A percentile compares a stretch with the other conserved stretches of the same genome.
Conservation (phyloP, 2,113 vertebrate species). For the Colistium nudipinnis region DNA sequence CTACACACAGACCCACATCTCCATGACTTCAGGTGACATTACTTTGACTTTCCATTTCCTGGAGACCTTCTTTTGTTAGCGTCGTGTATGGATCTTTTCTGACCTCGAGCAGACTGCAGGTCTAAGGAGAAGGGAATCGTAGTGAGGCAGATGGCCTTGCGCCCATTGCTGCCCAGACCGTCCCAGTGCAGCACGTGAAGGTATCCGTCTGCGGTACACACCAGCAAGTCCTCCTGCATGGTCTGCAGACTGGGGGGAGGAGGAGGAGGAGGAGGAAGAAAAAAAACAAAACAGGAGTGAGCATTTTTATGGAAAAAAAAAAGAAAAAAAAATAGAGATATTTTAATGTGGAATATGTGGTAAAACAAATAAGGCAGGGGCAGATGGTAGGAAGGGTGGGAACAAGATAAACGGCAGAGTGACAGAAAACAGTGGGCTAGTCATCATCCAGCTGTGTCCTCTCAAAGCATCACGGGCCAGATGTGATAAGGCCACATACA, state of each 20-base stretch:
- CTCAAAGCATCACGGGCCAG: slow-evolving; percentile 50
- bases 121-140: slow-evolving; percentile 96
- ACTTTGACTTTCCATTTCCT: neutral
- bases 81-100: slow-evolving; percentile 6
- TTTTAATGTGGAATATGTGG: neutral
- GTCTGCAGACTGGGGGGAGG: slow-evolving; percentile 87
- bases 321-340: neutral
- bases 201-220: slow-evolving; percentile 93
- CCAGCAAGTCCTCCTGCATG: slow-evolving; percentile 91
- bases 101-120: slow-evolving; percentile 95
- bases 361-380: neutral
- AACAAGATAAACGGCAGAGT: slow-evolving; percentile 24
- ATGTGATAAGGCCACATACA: slow-evolving; percentile 57
- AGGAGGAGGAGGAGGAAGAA: neutral
- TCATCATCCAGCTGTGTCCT: slow-evolving; percentile 61
- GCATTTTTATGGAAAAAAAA: neutral
- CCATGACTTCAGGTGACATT: neutral
- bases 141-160: slow-evolving; percentile 92
- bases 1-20: slow-evolving; percentile 50
- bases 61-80: neutral
- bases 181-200: slow-evolving; percentile 98
- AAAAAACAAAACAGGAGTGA: neutral
- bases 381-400: slow-evolving; percentile 4
- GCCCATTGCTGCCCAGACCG: slow-evolving; percentile 90
- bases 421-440: slow-evolving; percentile 50